Conservation (phyloP, 2,113 vertebrate species). For the Ammodytes marinus region DNA sequence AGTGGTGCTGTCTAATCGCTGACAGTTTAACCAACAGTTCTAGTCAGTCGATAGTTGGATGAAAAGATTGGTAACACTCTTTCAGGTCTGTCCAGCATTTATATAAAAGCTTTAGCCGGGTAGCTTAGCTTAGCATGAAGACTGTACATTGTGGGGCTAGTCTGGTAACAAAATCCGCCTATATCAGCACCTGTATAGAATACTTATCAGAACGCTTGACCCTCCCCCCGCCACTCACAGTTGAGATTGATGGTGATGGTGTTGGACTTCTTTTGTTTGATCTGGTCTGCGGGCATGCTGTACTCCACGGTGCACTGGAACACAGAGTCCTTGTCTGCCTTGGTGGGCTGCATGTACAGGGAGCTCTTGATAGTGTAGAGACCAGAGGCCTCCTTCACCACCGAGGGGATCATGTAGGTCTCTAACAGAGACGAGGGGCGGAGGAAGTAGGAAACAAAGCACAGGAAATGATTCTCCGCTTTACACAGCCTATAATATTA, state of each 20-base stretch:
- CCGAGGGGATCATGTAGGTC: slow-evolving; percentile 81
- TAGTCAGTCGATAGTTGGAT: neutral
- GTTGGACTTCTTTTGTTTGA: slow-evolving; percentile 74
- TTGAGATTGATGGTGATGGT: slow-evolving; percentile 85
- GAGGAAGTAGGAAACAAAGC: neutral
- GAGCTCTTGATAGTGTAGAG: slow-evolving; percentile 85
- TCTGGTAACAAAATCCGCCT: neutral
- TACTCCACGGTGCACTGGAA: slow-evolving; percentile 87
- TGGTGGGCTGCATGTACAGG: slow-evolving; percentile 85
- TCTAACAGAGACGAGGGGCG: slow-evolving; percentile 62
- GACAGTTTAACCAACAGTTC: too few species aligned
- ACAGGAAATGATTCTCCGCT: neutral
- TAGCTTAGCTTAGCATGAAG: neutral
- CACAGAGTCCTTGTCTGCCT: slow-evolving; percentile 82
- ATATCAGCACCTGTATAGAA: neutral
- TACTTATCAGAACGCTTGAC: neutral
- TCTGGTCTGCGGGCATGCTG: slow-evolving; percentile 70
- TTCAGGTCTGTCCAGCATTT: neutral
- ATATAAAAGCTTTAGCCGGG: neutral
- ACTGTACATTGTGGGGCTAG: neutral
- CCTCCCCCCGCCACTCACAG: slow-evolving; percentile 84
- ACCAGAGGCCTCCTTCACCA: slow-evolving; percentile 87
- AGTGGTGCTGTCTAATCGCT: too few species aligned
- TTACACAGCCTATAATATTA: neutral
- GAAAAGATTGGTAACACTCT: neutral